These are phyloP conservation scores for Pecten maximus DNA, from an alignment of 2,888 invertebrate species.

Conservation along the genomic window DNA sequence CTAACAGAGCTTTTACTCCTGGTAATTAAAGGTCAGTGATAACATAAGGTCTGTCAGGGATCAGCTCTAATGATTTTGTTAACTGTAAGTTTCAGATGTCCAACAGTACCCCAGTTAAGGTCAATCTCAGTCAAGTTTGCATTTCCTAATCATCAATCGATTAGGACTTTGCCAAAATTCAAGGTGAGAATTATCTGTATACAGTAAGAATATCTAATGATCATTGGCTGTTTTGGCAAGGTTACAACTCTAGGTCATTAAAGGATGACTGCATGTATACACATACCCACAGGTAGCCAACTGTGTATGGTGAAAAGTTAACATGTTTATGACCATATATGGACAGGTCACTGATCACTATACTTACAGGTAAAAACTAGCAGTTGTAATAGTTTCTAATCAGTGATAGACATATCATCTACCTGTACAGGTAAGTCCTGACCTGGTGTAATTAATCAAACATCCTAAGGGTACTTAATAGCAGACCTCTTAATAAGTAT, in stretches of 20 bases:
- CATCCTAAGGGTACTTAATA: background rate
- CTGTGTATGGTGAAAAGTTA: conserved; percentile 2
- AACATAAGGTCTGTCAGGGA: background rate
- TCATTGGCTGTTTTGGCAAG: background rate
- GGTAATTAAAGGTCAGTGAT: background rate
- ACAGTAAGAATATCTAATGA: background rate
- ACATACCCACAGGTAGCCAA: background rate
- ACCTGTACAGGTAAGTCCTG: background rate
- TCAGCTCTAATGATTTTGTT: no score
- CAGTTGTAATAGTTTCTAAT: background rate
- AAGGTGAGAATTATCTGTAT: conserved; percentile 1
- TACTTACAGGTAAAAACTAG: background rate
- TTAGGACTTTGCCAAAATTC: background rate
- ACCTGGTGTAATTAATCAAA: background rate
- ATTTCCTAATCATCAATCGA: background rate
- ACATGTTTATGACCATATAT: conserved; percentile 32
- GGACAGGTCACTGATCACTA: conserved; percentile 11
- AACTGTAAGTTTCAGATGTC: no score
- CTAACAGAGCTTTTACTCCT: background rate
- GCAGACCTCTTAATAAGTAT: background rate
- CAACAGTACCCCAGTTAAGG: background rate
- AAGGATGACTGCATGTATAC: background rate
- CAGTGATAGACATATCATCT: background rate
- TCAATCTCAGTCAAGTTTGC: background rate
- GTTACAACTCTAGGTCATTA: background rate